These are phyloP conservation scores for Chaenogobius annularis DNA, from an alignment of 2,113 vertebrate species.

Conservation along the genomic window DNA sequence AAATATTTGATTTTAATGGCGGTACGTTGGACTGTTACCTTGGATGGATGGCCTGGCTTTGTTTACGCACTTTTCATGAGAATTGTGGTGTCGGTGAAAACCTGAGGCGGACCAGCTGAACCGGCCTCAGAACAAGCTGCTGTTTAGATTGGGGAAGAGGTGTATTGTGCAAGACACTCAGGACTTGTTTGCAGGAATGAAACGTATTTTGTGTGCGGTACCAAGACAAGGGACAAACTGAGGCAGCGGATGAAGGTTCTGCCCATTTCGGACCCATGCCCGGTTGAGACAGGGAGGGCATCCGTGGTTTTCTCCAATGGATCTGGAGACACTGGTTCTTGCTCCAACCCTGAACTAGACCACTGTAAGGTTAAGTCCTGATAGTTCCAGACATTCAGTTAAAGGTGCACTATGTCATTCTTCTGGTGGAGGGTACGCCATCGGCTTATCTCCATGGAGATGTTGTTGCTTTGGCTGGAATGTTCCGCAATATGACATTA, in stretches of 20 bases:
- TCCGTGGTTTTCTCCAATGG: background rate
- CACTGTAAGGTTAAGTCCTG: background rate
- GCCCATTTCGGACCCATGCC: background rate
- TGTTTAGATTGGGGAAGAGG: constrained; percentile 79
- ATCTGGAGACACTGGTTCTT: background rate
- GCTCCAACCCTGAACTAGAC: background rate
- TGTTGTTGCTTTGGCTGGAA: no score
- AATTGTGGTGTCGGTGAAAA: constrained; percentile 69
- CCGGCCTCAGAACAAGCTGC: constrained; percentile 73
- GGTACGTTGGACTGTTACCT: constrained; percentile 76
- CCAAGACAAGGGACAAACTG: background rate
- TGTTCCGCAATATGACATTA: no score
- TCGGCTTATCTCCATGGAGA: background rate
- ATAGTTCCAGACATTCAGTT: background rate
- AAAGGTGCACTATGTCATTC: background rate
- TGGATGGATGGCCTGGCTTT: constrained; percentile 59
- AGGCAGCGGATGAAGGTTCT: background rate
- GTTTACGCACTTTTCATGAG: constrained; percentile 72
- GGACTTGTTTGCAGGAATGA: constrained; percentile 70
- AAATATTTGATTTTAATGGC: constrained; percentile 80
- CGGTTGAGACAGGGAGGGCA: background rate
- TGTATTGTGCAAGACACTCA: constrained; percentile 71
- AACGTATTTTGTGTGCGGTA: constrained; percentile 46
- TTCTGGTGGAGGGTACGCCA: background rate
- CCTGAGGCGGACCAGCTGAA: constrained; percentile 74